Conservation (phyloP, 2,113 vertebrate genomes). For the Syngnathoides biaculeatus region DNA sequence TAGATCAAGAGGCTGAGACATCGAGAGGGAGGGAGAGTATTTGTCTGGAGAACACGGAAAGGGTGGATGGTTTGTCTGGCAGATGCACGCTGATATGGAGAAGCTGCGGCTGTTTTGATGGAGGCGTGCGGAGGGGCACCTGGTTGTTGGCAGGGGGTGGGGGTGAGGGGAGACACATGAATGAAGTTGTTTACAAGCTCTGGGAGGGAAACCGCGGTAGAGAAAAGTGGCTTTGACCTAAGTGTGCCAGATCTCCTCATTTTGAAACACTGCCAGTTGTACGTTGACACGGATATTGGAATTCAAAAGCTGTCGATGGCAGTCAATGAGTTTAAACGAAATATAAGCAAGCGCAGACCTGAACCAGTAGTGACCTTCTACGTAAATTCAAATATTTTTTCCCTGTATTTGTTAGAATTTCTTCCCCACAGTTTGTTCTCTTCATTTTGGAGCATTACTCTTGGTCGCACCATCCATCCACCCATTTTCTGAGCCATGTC, state of each 20-base stretch:
- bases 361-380: neutral
- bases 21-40: conserved; percentile 64
- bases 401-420: no score
- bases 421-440: no score
- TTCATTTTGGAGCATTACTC: no score
- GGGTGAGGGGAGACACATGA: conserved; percentile 35
- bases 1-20: conserved; percentile 58
- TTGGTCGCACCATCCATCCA: no score
- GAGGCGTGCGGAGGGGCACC: conserved; percentile 36
- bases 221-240: conserved; percentile 55
- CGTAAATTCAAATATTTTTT: no score
- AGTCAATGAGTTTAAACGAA: conserved; percentile 14
- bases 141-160: conserved; percentile 38
- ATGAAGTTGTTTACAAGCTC: conserved; percentile 42
- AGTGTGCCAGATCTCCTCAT: conserved; percentile 32
- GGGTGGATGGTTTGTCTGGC: conserved; percentile 69
- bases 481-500: neutral
- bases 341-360: conserved; percentile 27
- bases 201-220: conserved; percentile 22
- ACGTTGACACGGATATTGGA: no score
- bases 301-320: no score
- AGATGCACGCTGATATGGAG: conserved; percentile 62
- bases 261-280: no score
- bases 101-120: conserved; percentile 31
- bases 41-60: conserved; percentile 66